A percentile compares a stretch with the other conserved stretches of the same genome.
These are phyloP conservation scores for Nephrotoma flavescens DNA, from an alignment of 2,888 invertebrate genomes.

Conservation along the genomic window DNA sequence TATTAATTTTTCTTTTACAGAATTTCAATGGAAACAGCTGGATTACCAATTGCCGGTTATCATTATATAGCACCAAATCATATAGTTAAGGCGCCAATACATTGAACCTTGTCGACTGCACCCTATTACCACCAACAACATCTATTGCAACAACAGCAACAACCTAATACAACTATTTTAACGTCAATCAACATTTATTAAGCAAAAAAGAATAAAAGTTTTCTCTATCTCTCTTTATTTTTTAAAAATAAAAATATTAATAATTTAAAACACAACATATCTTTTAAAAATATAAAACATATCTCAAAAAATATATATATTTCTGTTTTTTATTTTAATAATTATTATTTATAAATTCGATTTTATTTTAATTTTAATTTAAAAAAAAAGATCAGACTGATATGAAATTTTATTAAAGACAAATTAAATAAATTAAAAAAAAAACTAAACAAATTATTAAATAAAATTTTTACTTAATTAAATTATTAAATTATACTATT, in stretches of 20 bases:
- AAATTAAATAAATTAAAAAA: constrained; percentile 11
- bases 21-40: constrained; percentile 91
- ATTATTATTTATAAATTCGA: not conserved
- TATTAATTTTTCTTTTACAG: constrained; percentile 37
- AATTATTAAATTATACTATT: not conserved
- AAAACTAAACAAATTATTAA: constrained; percentile 9
- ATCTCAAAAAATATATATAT: not conserved
- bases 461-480: constrained; percentile 1
- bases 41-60: constrained; percentile 78
- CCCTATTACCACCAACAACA: not conserved
- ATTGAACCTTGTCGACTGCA: constrained; percentile 37
- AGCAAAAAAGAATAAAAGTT: not conserved
- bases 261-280: not conserved
- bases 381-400: not conserved
- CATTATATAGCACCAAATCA: constrained; percentile 87
- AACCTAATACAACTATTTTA: not conserved
- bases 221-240: not conserved
- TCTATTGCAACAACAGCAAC: not conserved
- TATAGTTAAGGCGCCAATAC: constrained; percentile 84
- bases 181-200: not conserved
- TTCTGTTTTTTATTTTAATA: not conserved
- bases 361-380: not conserved
- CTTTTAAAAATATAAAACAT: constrained; percentile 1
- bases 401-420: constrained; percentile 6
- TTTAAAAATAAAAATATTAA: not conserved